Percentiles rank a stretch among this genome's conserved stretches.
Conservation (phyloP, 2,888 invertebrate genomes). For the Empis stercorea region DNA sequence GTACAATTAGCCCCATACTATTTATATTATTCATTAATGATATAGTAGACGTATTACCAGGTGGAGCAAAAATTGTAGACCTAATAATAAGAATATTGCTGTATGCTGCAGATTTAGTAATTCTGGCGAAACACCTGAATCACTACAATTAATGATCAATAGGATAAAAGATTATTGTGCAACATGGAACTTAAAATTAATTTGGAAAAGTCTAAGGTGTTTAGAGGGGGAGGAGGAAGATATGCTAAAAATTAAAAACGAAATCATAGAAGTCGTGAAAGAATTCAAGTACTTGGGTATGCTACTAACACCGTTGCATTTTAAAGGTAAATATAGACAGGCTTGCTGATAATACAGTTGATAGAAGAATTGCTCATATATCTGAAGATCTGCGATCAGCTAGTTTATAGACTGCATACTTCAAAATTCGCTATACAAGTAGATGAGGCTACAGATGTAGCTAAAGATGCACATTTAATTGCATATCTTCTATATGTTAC, state of each 20-base stretch:
- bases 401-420: slow-evolving; percentile 10
- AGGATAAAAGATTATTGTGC: too few relatives aligned
- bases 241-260: too few relatives aligned
- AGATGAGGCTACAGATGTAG: slow-evolving; percentile 16
- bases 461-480: slow-evolving; percentile 15
- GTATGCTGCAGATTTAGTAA: slow-evolving; percentile 13
- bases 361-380: slow-evolving; percentile 23
- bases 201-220: slow-evolving; percentile 8
- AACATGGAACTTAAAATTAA: too few relatives aligned
- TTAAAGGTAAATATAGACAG: slow-evolving; percentile 10
- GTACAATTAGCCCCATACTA: too few relatives aligned
- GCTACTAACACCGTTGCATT: slow-evolving; percentile 13
- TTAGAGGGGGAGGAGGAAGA: too few relatives aligned
- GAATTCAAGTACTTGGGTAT: slow-evolving; percentile 11
- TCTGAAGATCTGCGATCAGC: slow-evolving; percentile 18
- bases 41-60: too few relatives aligned
- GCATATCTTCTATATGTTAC: slow-evolving; percentile 15
- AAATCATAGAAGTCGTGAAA: slow-evolving; percentile 8
- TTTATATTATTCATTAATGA: too few relatives aligned
- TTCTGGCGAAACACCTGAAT: too few relatives aligned
- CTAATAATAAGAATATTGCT: too few relatives aligned
- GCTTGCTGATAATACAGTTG: slow-evolving; percentile 23
- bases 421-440: slow-evolving; percentile 15
- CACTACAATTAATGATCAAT: too few relatives aligned
- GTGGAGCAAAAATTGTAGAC: too few relatives aligned